These are phyloP conservation scores for Eurytemora carolleeae DNA, from an alignment of 1,140 invertebrate genomes.

Conservation along the genomic window DNA sequence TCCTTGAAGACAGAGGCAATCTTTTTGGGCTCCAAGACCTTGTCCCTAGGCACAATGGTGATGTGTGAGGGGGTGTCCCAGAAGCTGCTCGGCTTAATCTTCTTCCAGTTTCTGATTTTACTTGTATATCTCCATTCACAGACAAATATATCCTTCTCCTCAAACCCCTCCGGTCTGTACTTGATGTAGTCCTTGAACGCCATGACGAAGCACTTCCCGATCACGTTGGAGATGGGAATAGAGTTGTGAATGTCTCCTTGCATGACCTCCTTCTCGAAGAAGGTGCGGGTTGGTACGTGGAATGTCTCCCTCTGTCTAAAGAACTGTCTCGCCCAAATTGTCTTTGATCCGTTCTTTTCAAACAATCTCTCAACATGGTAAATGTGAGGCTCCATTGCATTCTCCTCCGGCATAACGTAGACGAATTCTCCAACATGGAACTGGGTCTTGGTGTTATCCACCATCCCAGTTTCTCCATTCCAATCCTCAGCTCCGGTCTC, in stretches of 20 bases:
- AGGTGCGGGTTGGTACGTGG: constrained; percentile 81
- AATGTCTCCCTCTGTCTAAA: constrained; percentile 74
- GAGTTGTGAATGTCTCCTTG: constrained; percentile 71
- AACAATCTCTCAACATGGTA: constrained; percentile 19
- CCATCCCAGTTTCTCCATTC: constrained; percentile 16
- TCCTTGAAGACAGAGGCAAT: constrained; percentile 84
- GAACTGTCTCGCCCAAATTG: constrained; percentile 72
- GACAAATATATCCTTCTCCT: constrained; percentile 86
- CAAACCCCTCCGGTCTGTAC: constrained; percentile 59
- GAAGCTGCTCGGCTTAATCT: constrained; percentile 50
- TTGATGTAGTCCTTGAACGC: constrained; percentile 89
- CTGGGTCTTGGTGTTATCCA: constrained; percentile 47
- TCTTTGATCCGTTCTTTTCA: constrained; percentile 44
- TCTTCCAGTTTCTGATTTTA: constrained; percentile 66
- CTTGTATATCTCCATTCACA: constrained; percentile 87
- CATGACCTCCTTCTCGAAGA: constrained; percentile 66
- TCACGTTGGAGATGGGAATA: constrained; percentile 51
- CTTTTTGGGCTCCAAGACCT: constrained; percentile 53
- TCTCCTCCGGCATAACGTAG: constrained; percentile 48
- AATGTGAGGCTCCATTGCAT: constrained; percentile 17
- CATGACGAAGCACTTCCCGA: constrained; percentile 81
- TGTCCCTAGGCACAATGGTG: constrained; percentile 44
- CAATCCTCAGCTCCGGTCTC: not conserved
- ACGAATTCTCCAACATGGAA: constrained; percentile 73
- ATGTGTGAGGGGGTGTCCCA: constrained; percentile 16